Evolutionary conservation across 2,888 invertebrate species (phyloP), one percentile per base, ranked within the genome.

Genomic region (Hypena proboscidalis): DNA sequence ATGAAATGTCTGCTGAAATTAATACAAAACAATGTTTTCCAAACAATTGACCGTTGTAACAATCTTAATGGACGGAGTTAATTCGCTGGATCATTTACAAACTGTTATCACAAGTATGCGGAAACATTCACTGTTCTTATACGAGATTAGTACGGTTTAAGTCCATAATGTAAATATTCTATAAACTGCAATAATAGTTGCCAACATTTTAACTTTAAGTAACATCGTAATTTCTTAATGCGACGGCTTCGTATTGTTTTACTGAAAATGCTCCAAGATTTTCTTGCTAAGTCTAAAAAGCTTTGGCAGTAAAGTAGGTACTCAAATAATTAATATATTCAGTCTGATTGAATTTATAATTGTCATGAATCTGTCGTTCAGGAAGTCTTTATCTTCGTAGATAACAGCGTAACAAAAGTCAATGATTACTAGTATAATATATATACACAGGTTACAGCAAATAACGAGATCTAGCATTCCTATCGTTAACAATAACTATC

Each of bases 391-490:
- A 48, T 48, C 51, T 46, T 45, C 43, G 39, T 43, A 41, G 47
- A 51, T 46, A 51, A 51, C 51, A 51, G 54, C 30, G 48, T 60
- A 62, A 64, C 65, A 46, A 54, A 45, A 44, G 21, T 54, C n/a
- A n/a, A 50, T 40, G 54, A 50, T 27, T 50, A 52, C 59, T 61
- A 57, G 46, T 52, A 59, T 26, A 20, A 14, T 29, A 33, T n/a
- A 15, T 39, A 45, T 70, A 64, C 72, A 72, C 60, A 61, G 57
- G 67, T 64, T 61, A 74, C 70, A 72, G 67, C 67, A 68, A 76
- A 70, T 75, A 83, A 83, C 85, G 89, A 89, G 90, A 90, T 89
- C 90, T 90, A 88, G 84, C 84, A 77, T 77, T 80, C 67, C 80
- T 85, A 85, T 70, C 58, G 69, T 59, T 74, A 80, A 78, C 73